Evolutionary conservation across 2,888 invertebrate genomes (phyloP), one percentile per base, ranked within the genome.

Genomic region (Ganaspis brasiliensis): DNA sequence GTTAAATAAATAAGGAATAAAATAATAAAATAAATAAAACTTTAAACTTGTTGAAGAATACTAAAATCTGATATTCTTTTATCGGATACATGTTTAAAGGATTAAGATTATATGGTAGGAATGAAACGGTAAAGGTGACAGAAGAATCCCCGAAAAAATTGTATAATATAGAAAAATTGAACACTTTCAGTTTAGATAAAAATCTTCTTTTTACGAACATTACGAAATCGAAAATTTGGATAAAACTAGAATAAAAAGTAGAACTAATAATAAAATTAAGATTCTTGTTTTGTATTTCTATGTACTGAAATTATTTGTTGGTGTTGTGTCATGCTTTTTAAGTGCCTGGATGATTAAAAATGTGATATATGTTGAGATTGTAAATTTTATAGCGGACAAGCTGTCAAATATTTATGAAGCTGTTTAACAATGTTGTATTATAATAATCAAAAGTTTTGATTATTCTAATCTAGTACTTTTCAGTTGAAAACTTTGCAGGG

Each of bases 301-400:
- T 67, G 67, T 67, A 67, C 67, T 67, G 24, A 45, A 67, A 45
- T 67, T 45, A 67, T 45, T 67, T 67, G 67, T 67, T 24, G 37
- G 67, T 67, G 67, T 45, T 45, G 67, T 67, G 67, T 67, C 67
- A 67, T 67, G 67, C 67, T 45, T 52, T 52, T 45, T 45, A 45
- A 67, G 67, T 67, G 67, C 67, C 2, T 52, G 52, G 45, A 67
- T 45, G 21, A 45, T 40, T 19, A 12, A 37, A 6, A n/a, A 26
- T 45, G 40, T 45, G 16, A 45, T 45, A 24, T 45, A 24, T 45
- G 45, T 67, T 45, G 2, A 67, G 24, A 67, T 67, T 24, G 24
- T 67, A 24, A 16, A 26, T 67, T n/a, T 67, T 26, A 40, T 9
- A 67, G 45, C 67, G 4, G 10, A 45, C 10, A 56, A 67, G 63